Evolutionary conservation across 2,888 invertebrate species (phyloP).

Genomic region (Diaperis boleti): DNA sequence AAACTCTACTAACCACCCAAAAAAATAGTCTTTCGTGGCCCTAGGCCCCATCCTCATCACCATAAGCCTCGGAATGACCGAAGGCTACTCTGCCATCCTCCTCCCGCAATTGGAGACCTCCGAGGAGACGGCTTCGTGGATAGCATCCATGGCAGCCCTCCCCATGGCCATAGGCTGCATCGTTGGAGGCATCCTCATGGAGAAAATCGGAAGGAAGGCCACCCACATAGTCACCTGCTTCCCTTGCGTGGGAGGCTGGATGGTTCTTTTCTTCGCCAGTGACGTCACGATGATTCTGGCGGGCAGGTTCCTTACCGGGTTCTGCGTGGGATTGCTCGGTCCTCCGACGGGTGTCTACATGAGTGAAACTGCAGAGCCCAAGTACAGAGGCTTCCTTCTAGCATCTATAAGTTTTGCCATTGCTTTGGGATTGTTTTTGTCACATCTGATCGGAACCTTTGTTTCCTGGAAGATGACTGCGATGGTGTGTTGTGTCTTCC

Average conservation of each 20-base stretch:
- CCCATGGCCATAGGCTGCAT: constrained; percentile 76
- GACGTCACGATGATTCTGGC: constrained; percentile 64
- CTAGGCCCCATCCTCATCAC: constrained; percentile 71
- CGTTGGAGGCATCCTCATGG: constrained; percentile 72
- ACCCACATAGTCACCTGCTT: constrained; percentile 71
- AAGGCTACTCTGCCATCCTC: constrained; percentile 75
- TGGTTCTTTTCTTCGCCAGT: constrained; percentile 69
- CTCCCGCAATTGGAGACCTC: constrained; percentile 71
- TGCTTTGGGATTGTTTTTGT: constrained; percentile 73
- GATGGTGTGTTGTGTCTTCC: constrained; percentile 69
- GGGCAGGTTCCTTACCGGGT: constrained; percentile 66
- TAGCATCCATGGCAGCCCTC: constrained; percentile 74
- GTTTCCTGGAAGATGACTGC: constrained; percentile 74
- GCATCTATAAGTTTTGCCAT: constrained; percentile 74
- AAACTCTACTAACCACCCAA: not conserved
- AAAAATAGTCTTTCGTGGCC: constrained; percentile 71
- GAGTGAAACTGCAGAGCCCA: constrained; percentile 68
- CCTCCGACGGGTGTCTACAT: constrained; percentile 59
- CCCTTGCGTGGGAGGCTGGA: constrained; percentile 73
- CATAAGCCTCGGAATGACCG: constrained; percentile 72
- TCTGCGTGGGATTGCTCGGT: constrained; percentile 68
- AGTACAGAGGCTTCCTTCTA: constrained; percentile 69
- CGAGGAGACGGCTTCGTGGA: constrained; percentile 71
- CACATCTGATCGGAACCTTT: constrained; percentile 76
- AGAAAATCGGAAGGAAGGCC: constrained; percentile 72